Base-by-base conservation (phyloP, 1,140 invertebrate species). In the Cotesia chilonis region DNA sequence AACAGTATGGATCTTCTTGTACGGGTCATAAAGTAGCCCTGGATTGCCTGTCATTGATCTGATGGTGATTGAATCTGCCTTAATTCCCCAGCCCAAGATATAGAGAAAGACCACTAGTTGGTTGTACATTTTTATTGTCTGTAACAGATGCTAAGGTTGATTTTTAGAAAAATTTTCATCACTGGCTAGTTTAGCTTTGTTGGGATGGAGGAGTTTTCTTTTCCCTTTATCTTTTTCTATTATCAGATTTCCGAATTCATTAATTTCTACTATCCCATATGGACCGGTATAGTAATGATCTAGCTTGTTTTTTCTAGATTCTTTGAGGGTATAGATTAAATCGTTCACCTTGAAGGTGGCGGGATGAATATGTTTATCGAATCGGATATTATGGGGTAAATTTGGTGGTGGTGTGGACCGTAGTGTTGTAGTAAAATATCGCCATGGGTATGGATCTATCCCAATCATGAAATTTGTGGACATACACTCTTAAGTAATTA, bases 381-480 rank as follows among this genome's bases (percentile, higher is more conserved):
- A 55, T 14, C 52, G 52, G 4, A 14, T 17, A 7, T 55, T 55
- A 69, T 4, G 54, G 68, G 52, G 68, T 36, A 5, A 69, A 69
- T 3, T 69, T 69, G 5, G 68, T 69, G 35, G 12, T 12, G 7
- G 17, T 63, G 41, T 70, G 55, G n/a, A 69, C 68, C 1, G 54
- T 36, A 9, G 55, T 60, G 9, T 69, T 69, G 10, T 69, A 69
- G n/a, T 4, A 14, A 17, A 69, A 38, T 36, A 69, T 69, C 4
- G 68, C 68, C 12, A 59, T 37, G 6, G 54, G 54, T 3, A 69
- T 12, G 41, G 47, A 60, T 37, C 59, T n/a, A 37, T 69, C 68
- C 68, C 36, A 47, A 9, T 69, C 54, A 2, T 17, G 36, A 38
- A 38, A 59, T 10, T 6, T n/a, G 7, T 9, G 12, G 1, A 41